These are phyloP conservation scores for Aricia artaxerxes DNA, from an alignment of 2,888 invertebrate species.

Conservation along the genomic window DNA sequence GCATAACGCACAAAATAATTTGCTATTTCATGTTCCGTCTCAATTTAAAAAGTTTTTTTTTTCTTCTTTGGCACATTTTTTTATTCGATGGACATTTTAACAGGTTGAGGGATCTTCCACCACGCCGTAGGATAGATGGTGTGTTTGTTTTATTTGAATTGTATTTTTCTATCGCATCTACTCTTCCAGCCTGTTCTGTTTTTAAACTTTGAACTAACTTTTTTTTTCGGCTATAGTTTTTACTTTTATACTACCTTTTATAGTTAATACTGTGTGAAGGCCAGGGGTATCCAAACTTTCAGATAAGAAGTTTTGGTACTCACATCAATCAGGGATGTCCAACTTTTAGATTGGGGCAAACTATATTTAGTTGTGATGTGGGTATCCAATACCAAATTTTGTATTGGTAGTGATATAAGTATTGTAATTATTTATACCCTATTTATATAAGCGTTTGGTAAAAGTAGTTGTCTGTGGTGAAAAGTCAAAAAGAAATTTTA, in stretches of 20 bases:
- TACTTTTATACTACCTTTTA: not conserved
- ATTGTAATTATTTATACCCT: too few species aligned
- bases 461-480: not conserved
- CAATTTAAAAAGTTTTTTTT: not conserved
- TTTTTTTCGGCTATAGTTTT: conserved; percentile 24
- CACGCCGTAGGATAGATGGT: conserved; percentile 67
- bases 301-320: not conserved
- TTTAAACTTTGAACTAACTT: not conserved
- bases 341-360: not conserved
- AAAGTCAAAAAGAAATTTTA: not conserved
- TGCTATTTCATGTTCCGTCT: not conserved
- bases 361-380: not conserved
- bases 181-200: not conserved
- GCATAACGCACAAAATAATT: not conserved
- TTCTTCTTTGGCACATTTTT: conserved; percentile 28
- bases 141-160: conserved; percentile 53
- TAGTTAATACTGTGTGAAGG: not conserved
- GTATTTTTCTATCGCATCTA: conserved; percentile 35
- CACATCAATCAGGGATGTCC: not conserved
- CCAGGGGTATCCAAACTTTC: not conserved
- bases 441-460: not conserved
- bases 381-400: not conserved
- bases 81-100: conserved; percentile 52
- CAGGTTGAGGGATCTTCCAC: conserved; percentile 66
- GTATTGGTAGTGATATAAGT: not conserved